These are phyloP conservation scores for Physella acuta DNA, from an alignment of 1,140 invertebrate genomes.

Conservation along the genomic window DNA sequence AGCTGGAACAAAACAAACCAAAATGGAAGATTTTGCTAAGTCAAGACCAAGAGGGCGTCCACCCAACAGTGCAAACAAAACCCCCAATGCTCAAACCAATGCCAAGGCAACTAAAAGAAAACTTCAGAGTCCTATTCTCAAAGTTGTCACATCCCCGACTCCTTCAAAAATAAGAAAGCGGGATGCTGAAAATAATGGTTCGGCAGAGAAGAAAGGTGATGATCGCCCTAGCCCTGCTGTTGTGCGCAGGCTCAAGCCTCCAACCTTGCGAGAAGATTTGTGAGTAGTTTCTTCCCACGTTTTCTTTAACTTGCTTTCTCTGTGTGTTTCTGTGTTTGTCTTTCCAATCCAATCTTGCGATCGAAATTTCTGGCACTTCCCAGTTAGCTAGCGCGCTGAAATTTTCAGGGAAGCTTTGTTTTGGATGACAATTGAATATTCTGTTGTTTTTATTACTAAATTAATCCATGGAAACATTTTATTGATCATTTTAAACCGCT, in stretches of 20 bases:
- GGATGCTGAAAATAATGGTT: slow-evolving; percentile 2
- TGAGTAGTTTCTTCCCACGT: too few relatives aligned
- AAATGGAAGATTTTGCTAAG: slow-evolving; percentile 34
- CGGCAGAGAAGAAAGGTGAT: neutral
- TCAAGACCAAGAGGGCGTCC: slow-evolving; percentile 2
- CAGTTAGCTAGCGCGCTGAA: too few relatives aligned
- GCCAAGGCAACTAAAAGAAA: neutral
- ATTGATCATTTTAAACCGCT: too few relatives aligned
- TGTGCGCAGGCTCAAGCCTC: slow-evolving; percentile 20
- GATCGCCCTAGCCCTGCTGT: slow-evolving; percentile 21
- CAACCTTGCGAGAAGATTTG: slow-evolving; percentile 22
- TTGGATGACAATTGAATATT: too few relatives aligned
- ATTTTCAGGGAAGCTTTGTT: too few relatives aligned
- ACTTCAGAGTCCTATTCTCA: neutral
- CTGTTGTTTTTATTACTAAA: too few relatives aligned
- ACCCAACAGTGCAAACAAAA: slow-evolving; percentile 21
- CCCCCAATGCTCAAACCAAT: slow-evolving; percentile 8
- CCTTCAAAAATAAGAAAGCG: slow-evolving; percentile 2
- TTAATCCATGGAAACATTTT: too few relatives aligned
- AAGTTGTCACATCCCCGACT: slow-evolving; percentile 2
- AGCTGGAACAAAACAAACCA: slow-evolving; percentile 35
- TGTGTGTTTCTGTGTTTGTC: too few relatives aligned
- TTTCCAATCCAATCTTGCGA: too few relatives aligned
- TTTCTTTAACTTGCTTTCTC: too few relatives aligned
- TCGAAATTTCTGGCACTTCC: too few relatives aligned